phyloP scores from a whole-genome alignment of 2,888 invertebrate genomes.

The Sinohyriopsis cumingii region DNA sequence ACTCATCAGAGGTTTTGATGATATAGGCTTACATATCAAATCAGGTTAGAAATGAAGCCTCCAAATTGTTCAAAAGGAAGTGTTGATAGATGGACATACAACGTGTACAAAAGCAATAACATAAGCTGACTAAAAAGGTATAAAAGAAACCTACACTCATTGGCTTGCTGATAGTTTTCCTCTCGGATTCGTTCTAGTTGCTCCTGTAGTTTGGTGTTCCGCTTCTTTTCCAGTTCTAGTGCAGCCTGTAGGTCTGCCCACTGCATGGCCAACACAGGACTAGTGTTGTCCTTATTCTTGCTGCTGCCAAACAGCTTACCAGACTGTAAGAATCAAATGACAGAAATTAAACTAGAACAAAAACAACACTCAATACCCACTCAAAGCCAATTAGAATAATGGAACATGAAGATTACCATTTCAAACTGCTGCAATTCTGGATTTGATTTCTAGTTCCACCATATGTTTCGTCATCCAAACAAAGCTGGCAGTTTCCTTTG shows the following conservation, averaged over 20 bases:
- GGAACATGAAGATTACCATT: not conserved
- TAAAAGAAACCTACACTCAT: slow-evolving; percentile 52
- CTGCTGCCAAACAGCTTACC: slow-evolving; percentile 52
- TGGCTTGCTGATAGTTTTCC: slow-evolving; percentile 58
- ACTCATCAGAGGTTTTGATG: too few relatives aligned
- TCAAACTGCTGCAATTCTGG: too few relatives aligned
- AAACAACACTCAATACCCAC: not conserved
- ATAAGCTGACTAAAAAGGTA: not conserved
- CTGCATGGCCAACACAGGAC: slow-evolving; percentile 29
- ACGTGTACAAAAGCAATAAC: too few relatives aligned
- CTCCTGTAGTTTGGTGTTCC: slow-evolving; percentile 54
- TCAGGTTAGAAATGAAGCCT: too few relatives aligned
- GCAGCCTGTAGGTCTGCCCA: slow-evolving; percentile 53
- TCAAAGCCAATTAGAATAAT: not conserved
- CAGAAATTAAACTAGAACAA: not conserved
- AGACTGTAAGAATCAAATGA: slow-evolving; percentile 27
- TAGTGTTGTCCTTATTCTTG: slow-evolving; percentile 35
- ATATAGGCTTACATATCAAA: too few relatives aligned
- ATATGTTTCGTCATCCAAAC: too few relatives aligned
- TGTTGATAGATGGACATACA: too few relatives aligned
- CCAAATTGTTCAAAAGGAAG: too few relatives aligned
- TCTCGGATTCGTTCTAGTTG: slow-evolving; percentile 56
- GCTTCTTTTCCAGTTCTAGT: slow-evolving; percentile 75
- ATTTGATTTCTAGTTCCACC: too few relatives aligned
- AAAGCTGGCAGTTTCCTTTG: too few relatives aligned